These are phyloP conservation scores for Oegoconia quadripuncta DNA, from an alignment of 2,888 invertebrate genomes.

Conservation along the genomic window DNA sequence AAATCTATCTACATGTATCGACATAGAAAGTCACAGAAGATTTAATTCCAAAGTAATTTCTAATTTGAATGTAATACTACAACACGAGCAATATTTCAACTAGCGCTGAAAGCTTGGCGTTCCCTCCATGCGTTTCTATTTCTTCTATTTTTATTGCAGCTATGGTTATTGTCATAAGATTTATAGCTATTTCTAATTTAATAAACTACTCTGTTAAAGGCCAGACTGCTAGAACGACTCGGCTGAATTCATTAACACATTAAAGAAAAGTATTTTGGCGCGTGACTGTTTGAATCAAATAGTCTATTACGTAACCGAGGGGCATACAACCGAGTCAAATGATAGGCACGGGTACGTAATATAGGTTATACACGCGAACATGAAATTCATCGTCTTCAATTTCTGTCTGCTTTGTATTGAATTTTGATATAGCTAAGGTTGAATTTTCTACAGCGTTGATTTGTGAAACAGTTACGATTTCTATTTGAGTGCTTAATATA, in stretches of 20 bases:
- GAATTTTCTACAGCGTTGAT: not conserved
- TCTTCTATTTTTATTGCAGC: too few relatives aligned
- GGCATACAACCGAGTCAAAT: not conserved
- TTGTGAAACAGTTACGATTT: not conserved
- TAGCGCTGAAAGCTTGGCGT: too few relatives aligned
- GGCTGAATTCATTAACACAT: slow-evolving; percentile 18
- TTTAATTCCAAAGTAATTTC: too few relatives aligned
- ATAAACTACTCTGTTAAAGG: not conserved
- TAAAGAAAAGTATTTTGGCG: slow-evolving; percentile 20
- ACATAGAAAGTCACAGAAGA: too few relatives aligned
- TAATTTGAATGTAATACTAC: too few relatives aligned
- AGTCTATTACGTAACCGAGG: not conserved
- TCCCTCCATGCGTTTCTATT: too few relatives aligned
- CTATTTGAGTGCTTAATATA: too few relatives aligned
- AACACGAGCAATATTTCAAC: too few relatives aligned
- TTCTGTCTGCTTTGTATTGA: not conserved
- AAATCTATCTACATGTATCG: too few relatives aligned
- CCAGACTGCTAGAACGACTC: too few relatives aligned
- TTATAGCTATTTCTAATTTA: not conserved
- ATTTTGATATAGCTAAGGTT: not conserved
- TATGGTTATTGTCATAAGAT: too few relatives aligned
- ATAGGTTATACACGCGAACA: slow-evolving; percentile 6
- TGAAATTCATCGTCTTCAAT: slow-evolving; percentile 4
- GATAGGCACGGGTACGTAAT: slow-evolving; percentile 12
- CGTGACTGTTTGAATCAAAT: slow-evolving; percentile 15